These are phyloP conservation scores for Apostichopus japonicus DNA, from an alignment of 35 echinoderm and acorn worm species.

Conservation along the genomic window DNA sequence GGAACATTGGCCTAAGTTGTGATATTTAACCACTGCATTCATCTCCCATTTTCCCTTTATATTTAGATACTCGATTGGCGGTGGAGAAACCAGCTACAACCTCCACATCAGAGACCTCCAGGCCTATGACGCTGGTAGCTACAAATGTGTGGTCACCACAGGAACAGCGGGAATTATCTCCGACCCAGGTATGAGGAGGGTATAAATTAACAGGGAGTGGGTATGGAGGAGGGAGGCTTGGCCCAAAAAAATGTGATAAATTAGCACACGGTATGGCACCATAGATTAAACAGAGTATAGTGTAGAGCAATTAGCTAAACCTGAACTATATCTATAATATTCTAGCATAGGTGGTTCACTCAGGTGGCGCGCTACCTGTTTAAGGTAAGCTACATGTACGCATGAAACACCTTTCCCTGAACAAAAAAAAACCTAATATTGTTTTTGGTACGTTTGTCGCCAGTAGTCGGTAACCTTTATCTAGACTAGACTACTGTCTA, in stretches of 20 bases:
- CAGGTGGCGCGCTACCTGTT: no score
- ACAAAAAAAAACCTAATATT: no score
- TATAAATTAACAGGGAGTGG: not conserved
- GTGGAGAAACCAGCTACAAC: conserved; percentile 41
- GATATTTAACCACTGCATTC: not conserved
- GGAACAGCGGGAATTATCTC: conserved; percentile 34
- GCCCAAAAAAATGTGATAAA: no score
- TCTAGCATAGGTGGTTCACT: no score
- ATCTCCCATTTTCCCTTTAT: not conserved
- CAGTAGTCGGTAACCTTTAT: no score
- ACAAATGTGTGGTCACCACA: conserved; percentile 42
- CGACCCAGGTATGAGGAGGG: conserved; percentile 32
- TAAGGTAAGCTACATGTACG: no score
- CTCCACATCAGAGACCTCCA: not conserved
- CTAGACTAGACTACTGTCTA: no score
- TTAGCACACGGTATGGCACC: no score
- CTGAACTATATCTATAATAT: not conserved
- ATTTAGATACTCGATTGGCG: conserved; percentile 23
- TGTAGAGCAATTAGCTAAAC: not conserved
- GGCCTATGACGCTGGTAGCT: conserved; percentile 17
- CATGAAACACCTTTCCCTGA: no score
- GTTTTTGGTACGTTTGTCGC: no score
- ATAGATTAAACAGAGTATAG: no score
- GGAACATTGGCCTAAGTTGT: not conserved
- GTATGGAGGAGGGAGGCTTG: no score